Evolutionary conservation across 2,113 vertebrate genomes (phyloP), one percentile per base, ranked within the genome.

Genomic region (Hemibagrus wyckioides): DNA sequence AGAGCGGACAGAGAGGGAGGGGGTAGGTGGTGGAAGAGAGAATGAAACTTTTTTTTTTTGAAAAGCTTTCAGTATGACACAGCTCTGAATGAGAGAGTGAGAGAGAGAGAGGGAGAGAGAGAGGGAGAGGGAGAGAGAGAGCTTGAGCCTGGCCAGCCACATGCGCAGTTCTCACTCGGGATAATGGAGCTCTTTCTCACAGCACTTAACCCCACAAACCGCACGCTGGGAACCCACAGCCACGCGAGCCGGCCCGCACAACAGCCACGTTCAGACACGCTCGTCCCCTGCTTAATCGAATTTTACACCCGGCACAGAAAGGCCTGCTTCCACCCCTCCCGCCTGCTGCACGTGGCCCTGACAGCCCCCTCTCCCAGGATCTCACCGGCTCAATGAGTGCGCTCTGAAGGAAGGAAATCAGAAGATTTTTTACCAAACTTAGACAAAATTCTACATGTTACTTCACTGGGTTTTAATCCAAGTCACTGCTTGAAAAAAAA

Each of bases 111-210:
- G 92, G 89, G 93, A 88, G 92, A 86, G 87, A 86, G 90, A 90
- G 90, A 92, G 91, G 92, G 92, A 92, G 91, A 89, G 88, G 85
- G 90, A 48, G 44, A 48, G 44, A 48, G 44, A 48, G 44, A 48
- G 90, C 91, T 91, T 86, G 92, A 92, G 92, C 93, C 93, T 90
- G 91, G 95, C 94, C 94, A 94, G 96, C 94, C 97, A 99, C 97
- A 98, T 98, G 97, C 96, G 94, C 94, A 91, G 97, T 99, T 98
- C 98, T 97, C 98, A 99, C 97, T 98, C 94, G 1, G 93, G 94
- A 98, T 97, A 99, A 99, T 97, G 95, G 96, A 95, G 93, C 95
- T 91, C 91, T 90, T 95, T 96, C 96, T 96, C 96, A 96, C 95
- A 95, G 95, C 94, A 94, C 95, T 97, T 98, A 97, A 97, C 97